Base-by-base conservation (phyloP, 1,140 invertebrate species). In the Solenopsis fugax region DNA sequence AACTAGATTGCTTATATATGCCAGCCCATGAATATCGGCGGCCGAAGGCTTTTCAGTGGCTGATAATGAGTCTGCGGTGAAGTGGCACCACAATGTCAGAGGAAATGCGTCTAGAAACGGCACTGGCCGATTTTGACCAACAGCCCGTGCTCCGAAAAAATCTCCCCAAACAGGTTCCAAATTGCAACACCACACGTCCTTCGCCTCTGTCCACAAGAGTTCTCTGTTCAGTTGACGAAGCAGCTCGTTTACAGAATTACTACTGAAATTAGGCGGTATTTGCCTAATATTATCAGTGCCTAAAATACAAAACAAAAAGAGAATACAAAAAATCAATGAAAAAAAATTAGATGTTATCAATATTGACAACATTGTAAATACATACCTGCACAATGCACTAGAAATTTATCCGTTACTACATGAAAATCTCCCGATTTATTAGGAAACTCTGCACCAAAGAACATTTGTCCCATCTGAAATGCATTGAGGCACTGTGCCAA, bases 161-260 rank as follows among this genome's bases (percentile, higher is more conserved):
- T 99, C 98, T 6, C 97, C 97, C 98, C 98, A 99, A 52, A 99
- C 96, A 0, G 98, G 98, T 93, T 99, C 98, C 24, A 98, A 95
- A 91, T 97, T 96, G 18, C 98, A 96, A 93, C 97, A 98, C 98
- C 98, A 99, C 10, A 99, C 96, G 92, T 98, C 97, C 91, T 97
- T 96, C 16, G 97, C 96, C 92, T 98, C 98, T 0, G 97, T 97
- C 97, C 97, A 98, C 50, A 98, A 95, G 72, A 98, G 94, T 93
- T 98, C 97, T 67, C 96, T 93, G 34, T 94, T 96, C 16, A 97
- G 91, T 60, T 95, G 93, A 0, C 93, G 92, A 24, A 94, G 88
- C 71, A 96, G 92, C 87, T 96, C 96, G 29, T 94, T 94, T 4
- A 96, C 86, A 0, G 95, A 94, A 72, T 94, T 94, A 41, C 93